Conservation (phyloP, 2,888 invertebrate species). For the Halictus ligatus region DNA sequence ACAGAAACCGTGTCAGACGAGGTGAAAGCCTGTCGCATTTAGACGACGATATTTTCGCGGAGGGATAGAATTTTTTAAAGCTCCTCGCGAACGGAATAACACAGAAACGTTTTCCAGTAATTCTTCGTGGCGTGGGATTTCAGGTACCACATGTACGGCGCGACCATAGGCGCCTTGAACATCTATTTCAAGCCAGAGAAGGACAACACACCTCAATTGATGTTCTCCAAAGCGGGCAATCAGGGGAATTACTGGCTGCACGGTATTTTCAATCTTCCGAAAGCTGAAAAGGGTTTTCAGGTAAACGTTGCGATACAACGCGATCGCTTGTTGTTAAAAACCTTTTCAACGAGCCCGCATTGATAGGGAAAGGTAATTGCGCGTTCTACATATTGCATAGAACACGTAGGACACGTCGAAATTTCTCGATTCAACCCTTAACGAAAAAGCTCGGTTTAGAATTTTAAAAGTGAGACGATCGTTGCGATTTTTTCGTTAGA, state of each 20-base stretch:
- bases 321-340: neutral
- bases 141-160: slow-evolving; percentile 93
- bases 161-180: slow-evolving; percentile 86
- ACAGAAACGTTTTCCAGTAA: neutral
- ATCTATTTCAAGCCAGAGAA: slow-evolving; percentile 86
- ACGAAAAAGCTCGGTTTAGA: neutral
- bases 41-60: neutral
- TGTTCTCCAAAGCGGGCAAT: slow-evolving; percentile 88
- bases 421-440: neutral
- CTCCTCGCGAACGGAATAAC: neutral
- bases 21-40: slow-evolving; percentile 1
- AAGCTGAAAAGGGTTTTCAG: slow-evolving; percentile 81
- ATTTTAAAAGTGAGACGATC: neutral
- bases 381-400: neutral
- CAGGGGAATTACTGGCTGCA: slow-evolving; percentile 90
- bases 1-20: neutral
- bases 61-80: neutral
- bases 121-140: slow-evolving; percentile 79
- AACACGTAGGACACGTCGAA: neutral
- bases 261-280: slow-evolving; percentile 84
- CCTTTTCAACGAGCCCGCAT: neutral
- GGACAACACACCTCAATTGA: slow-evolving; percentile 84
- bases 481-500: neutral
- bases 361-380: neutral
- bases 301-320: slow-evolving; percentile 62